These are phyloP conservation scores for Sinocyclocheilus rhinocerous DNA, from an alignment of 2,113 vertebrate species.

Conservation along the genomic window DNA sequence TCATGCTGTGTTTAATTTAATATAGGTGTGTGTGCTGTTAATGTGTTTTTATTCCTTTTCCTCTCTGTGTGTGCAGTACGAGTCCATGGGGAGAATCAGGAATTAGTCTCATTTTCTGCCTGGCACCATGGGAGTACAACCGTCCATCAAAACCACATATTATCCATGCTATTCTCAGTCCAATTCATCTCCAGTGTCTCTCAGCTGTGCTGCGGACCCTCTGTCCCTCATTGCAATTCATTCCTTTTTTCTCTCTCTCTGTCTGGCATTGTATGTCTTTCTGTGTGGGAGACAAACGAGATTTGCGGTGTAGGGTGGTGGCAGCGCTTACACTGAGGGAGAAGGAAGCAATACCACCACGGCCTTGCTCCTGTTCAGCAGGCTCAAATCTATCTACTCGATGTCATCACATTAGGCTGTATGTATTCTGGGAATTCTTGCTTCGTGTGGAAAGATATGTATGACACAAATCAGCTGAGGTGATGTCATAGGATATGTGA, in stretches of 20 bases:
- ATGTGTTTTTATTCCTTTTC: not conserved
- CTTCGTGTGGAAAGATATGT: conserved; percentile 3
- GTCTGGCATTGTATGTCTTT: conserved; percentile 36
- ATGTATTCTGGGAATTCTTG: not conserved
- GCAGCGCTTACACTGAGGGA: conserved; percentile 59
- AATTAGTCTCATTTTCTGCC: not conserved
- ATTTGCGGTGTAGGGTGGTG: conserved; percentile 51
- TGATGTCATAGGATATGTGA: conserved; percentile 15
- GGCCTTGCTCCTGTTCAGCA: conserved; percentile 36
- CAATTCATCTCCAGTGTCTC: conserved; percentile 24
- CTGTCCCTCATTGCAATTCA: conserved; percentile 26
- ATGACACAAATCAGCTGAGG: not conserved
- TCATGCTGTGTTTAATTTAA: conserved; percentile 4
- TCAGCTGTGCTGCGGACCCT: conserved; percentile 18
- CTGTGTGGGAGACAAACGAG: conserved; percentile 55
- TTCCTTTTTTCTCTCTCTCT: conserved; percentile 11
- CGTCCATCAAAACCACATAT: conserved; percentile 22
- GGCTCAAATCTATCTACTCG: conserved; percentile 46
- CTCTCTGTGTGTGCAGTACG: not conserved
- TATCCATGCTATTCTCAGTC: conserved; percentile 18
- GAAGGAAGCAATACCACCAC: conserved; percentile 62
- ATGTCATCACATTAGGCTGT: conserved; percentile 23
- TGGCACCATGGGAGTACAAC: conserved; percentile 3
- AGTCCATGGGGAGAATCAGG: not conserved
- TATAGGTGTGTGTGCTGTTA: not conserved